Evolutionary conservation across 2,797 vertebrate genomes (phyloP).

Genomic region (Benthosema pterotum): DNA sequence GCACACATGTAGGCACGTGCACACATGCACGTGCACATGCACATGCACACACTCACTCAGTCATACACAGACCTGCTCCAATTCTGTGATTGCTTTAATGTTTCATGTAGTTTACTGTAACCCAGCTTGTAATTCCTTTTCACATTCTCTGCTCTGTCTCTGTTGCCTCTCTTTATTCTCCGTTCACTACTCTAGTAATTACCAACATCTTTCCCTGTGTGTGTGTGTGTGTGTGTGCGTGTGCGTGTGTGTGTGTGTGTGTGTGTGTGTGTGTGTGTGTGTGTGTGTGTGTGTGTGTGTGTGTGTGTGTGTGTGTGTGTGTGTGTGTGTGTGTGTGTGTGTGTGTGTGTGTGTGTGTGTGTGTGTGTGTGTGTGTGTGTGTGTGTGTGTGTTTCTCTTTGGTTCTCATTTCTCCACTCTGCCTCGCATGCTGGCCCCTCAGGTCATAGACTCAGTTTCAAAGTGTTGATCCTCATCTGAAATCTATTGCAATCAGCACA

Average conservation of each 20-base stretch:
- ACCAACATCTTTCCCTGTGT: no score
- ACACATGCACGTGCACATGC: no score
- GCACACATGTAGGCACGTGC: no score
- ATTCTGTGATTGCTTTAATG: no score
- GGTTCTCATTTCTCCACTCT: background rate
- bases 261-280: slow-evolving; percentile 52
- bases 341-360: slow-evolving; percentile 48
- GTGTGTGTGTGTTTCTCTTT: slow-evolving; percentile 41
- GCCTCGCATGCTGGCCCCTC: slow-evolving; percentile 74
- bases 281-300: slow-evolving; percentile 64
- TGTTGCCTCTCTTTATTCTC: no score
- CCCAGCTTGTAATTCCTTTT: no score
- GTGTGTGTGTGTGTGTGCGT: slow-evolving; percentile 9
- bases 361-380: slow-evolving; percentile 67
- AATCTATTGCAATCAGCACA: slow-evolving; percentile 84
- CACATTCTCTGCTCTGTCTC: no score
- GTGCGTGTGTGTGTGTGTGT: slow-evolving; percentile 3
- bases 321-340: slow-evolving; percentile 61
- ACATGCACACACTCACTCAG: no score
- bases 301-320: slow-evolving; percentile 17
- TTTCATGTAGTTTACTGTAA: no score
- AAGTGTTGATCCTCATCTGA: slow-evolving; percentile 88
- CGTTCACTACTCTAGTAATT: no score
- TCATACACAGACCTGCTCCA: no score
- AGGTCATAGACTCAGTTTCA: slow-evolving; percentile 86